These are phyloP conservation scores for Pocota personata DNA, from an alignment of 2,888 invertebrate species.

Conservation along the genomic window DNA sequence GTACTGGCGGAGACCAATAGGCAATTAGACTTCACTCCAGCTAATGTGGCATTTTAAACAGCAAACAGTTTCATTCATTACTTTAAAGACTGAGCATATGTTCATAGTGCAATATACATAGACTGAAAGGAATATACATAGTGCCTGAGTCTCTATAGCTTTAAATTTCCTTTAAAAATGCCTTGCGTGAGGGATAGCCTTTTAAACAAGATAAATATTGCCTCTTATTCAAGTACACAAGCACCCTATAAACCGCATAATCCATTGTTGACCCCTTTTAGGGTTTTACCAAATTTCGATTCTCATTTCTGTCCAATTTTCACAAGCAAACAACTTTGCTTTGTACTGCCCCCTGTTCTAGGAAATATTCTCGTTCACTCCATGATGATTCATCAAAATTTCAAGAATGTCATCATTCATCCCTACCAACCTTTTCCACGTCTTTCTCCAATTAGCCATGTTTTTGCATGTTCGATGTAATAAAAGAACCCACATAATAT, in stretches of 20 bases:
- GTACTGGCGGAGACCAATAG: too few species aligned
- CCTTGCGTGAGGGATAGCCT: too few species aligned
- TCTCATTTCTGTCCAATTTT: conserved; percentile 4
- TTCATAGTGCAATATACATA: too few species aligned
- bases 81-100: too few species aligned
- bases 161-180: too few species aligned
- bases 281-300: background rate
- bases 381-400: conserved; percentile 59
- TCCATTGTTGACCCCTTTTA: background rate
- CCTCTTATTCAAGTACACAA: background rate
- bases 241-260: background rate
- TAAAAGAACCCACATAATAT: conserved; percentile 21
- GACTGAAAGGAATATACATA: too few species aligned
- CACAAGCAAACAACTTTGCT: conserved; percentile 13
- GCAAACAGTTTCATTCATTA: too few species aligned
- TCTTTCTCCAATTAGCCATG: conserved; percentile 64
- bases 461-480: conserved; percentile 47
- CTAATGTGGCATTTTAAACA: too few species aligned
- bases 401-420: conserved; percentile 40
- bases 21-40: too few species aligned
- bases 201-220: too few species aligned
- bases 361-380: conserved; percentile 14
- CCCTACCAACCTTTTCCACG: conserved; percentile 14
- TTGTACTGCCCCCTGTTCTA: background rate
- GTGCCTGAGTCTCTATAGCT: too few species aligned